Evolutionary conservation across 2,888 invertebrate species (phyloP).

Genomic region (Hypselothyrea guttata): DNA sequence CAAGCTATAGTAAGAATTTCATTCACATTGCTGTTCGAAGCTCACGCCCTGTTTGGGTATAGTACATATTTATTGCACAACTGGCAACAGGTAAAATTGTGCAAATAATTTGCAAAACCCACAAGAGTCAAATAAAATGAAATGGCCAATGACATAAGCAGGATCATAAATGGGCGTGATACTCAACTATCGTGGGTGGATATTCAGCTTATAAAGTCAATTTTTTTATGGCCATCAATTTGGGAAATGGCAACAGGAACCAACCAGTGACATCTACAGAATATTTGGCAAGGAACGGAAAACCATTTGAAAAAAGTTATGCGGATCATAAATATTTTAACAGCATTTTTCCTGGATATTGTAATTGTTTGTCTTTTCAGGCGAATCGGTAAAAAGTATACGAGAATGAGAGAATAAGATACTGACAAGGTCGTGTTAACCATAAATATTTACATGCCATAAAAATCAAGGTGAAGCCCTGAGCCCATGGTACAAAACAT

Average conservation of each 20-base stretch:
- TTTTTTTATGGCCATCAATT: slow-evolving; percentile 64
- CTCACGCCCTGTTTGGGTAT: too few species aligned
- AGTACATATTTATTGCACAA: too few species aligned
- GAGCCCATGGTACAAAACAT: slow-evolving; percentile 33
- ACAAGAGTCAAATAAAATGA: too few species aligned
- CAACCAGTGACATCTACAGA: slow-evolving; percentile 29
- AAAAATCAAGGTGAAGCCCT: slow-evolving; percentile 69
- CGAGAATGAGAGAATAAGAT: slow-evolving; percentile 5
- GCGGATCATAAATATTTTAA: slow-evolving; percentile 64
- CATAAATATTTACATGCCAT: slow-evolving; percentile 76
- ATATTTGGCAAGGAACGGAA: slow-evolving; percentile 30
- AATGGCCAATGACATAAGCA: slow-evolving; percentile 21
- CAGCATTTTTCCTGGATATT: slow-evolving; percentile 48
- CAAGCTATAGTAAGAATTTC: too few species aligned
- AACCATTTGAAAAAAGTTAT: slow-evolving; percentile 65
- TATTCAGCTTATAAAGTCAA: slow-evolving; percentile 68
- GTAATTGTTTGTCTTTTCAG: slow-evolving; percentile 37
- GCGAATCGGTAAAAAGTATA: slow-evolving; percentile 64
- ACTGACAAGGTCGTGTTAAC: slow-evolving; percentile 69
- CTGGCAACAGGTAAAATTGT: neutral
- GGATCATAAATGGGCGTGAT: slow-evolving; percentile 61
- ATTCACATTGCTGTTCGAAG: slow-evolving; percentile 1
- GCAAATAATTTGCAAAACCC: neutral
- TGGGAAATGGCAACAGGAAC: slow-evolving; percentile 40
- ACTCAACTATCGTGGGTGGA: slow-evolving; percentile 18